Evolutionary conservation across 2,888 invertebrate species (phyloP), one percentile per base, ranked within the genome.

Genomic region (Portevinia maculata): DNA sequence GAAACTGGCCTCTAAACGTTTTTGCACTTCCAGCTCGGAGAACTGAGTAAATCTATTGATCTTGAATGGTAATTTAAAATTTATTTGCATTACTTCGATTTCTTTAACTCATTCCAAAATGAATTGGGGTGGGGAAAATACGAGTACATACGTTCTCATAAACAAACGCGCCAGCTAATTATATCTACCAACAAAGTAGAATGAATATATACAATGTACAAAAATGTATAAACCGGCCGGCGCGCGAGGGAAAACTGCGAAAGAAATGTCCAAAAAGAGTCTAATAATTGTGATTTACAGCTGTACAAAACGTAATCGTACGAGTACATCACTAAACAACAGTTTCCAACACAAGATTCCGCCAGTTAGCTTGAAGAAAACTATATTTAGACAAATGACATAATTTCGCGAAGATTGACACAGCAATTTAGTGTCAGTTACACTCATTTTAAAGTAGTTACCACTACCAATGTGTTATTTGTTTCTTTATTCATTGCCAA

Each of bases 351-450:
- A 34, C 50, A 52, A 52, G 79, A 75, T 59, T 65, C 65, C 53
- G 39, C 6, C 39, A 19, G 44, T 34, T 37, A 32, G 48, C 48
- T 62, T 60, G 17, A 55, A 53, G 21, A 17, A 39, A 57, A 73
- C 78, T 83, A 83, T 73, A 55, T 78, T 78, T 83, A 83, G 83
- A 83, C 37, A 78, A 11, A 78, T 83, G 83, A 83, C 83, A 83
- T 83, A 83, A 83, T 83, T 83, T 65, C 53, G 30, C 55, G 34
- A 44, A 60, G 52, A 69, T 41, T 71, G 60, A 78, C 53, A 71
- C 15, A 13, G 48, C 15, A 11, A 32, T 62, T 44, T 48, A 70
- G 60, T 75, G 62, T 64, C 59, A 50, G 75, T 79, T 62, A 69
- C 70, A 71, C 41, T 30, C 17, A 52, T 9, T 15, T n/a, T n/a